Conservation (phyloP, 2,888 invertebrate genomes). For the Vandiemenella viatica region DNA sequence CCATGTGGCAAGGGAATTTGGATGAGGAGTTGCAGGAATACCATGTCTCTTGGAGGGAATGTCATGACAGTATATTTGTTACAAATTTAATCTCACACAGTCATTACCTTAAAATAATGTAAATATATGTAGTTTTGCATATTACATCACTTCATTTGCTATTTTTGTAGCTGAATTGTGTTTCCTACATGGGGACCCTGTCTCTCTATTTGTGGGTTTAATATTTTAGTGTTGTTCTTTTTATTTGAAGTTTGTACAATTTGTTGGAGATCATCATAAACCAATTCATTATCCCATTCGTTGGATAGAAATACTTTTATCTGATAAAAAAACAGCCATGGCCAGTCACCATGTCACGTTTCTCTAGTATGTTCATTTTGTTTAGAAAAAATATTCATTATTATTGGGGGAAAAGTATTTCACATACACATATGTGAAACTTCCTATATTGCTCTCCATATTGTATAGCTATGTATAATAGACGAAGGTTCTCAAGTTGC, state of each 20-base stretch:
- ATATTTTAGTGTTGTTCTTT: not conserved
- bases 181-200: not conserved
- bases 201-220: not conserved
- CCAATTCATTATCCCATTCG: too few relatives aligned
- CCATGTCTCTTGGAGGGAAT: slow-evolving; percentile 1
- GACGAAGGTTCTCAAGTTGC: slow-evolving; percentile 8
- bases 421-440: too few relatives aligned
- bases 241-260: not conserved
- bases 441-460: slow-evolving; percentile 3
- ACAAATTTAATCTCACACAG: not conserved
- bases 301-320: not conserved
- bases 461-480: slow-evolving; percentile 3
- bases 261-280: not conserved
- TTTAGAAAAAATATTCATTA: too few relatives aligned
- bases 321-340: too few relatives aligned
- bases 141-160: not conserved
- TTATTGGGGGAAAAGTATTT: too few relatives aligned
- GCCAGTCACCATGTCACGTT: too few relatives aligned
- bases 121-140: slow-evolving; percentile 1
- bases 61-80: slow-evolving; percentile 6
- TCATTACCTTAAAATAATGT: slow-evolving; percentile 1
- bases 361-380: too few relatives aligned
- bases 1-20: too few relatives aligned
- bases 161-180: not conserved
- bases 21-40: too few relatives aligned